phyloP scores from a whole-genome alignment of 2,113 vertebrate genomes.

The Nanger granti region DNA sequence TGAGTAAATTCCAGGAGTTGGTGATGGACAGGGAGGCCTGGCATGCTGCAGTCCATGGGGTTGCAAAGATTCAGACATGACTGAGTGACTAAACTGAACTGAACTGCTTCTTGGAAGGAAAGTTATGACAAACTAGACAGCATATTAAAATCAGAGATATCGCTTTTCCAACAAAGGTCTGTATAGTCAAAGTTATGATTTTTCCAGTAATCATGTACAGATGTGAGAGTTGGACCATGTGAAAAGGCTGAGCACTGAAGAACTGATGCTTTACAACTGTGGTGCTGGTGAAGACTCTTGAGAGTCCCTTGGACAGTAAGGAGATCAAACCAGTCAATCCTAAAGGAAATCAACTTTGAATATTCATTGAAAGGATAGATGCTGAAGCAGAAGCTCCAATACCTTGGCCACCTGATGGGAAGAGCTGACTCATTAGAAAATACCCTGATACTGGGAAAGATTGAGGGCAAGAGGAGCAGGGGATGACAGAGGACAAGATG shows the following conservation, averaged over 20 bases:
- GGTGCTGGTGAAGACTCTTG: neutral
- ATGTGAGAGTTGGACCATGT: neutral
- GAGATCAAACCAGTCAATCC: neutral
- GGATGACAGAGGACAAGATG: neutral
- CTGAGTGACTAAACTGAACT: neutral
- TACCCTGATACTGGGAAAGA: neutral
- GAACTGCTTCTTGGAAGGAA: neutral
- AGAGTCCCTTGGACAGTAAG: neutral
- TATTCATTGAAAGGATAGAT: neutral
- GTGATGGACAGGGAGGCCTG: neutral
- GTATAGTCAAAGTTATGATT: neutral
- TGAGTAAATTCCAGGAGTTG: neutral
- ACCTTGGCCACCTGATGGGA: neutral
- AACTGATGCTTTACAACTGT: neutral
- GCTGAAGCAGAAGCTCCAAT: neutral
- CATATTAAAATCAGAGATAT: neutral
- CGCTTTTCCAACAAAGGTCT: neutral
- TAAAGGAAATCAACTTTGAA: neutral
- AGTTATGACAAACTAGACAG: neutral
- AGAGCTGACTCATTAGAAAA: neutral
- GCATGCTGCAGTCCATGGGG: neutral
- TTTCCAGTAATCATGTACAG: neutral
- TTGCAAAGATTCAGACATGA: neutral
- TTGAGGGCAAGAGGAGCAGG: neutral
- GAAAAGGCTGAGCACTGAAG: neutral